These are phyloP conservation scores for Heliconius cydno DNA, from an alignment of 2,888 invertebrate species.

Conservation along the genomic window DNA sequence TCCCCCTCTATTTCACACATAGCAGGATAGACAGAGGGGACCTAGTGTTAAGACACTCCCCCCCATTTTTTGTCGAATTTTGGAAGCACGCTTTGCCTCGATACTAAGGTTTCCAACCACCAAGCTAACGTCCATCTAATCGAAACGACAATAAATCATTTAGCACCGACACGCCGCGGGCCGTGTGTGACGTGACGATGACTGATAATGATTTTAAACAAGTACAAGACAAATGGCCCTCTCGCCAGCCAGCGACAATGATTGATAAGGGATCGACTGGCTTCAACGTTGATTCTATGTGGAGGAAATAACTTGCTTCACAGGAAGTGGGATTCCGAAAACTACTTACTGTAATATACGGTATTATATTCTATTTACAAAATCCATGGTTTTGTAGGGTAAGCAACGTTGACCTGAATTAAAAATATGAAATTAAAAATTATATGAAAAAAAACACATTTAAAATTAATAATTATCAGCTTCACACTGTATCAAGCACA, in stretches of 20 bases:
- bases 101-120: background rate
- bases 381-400: no score
- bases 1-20: background rate
- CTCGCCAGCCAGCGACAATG: constrained; percentile 26
- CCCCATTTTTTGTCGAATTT: no score
- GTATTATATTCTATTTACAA: background rate
- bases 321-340: background rate
- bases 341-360: background rate
- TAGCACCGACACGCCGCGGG: background rate
- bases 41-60: no score
- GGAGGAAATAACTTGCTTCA: background rate
- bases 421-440: no score
- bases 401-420: no score
- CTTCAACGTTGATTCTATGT: background rate
- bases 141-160: constrained; percentile 10
- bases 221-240: constrained; percentile 26
- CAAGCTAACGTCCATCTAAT: background rate
- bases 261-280: constrained; percentile 19
- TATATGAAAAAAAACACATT: no score
- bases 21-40: no score
- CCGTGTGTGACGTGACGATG: constrained; percentile 22
- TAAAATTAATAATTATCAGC: no score
- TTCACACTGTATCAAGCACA: no score
- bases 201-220: constrained; percentile 29
- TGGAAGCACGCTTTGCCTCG: no score